Evolutionary conservation across 1,140 invertebrate species (phyloP).

Genomic region (Drosophila rufa): DNA sequence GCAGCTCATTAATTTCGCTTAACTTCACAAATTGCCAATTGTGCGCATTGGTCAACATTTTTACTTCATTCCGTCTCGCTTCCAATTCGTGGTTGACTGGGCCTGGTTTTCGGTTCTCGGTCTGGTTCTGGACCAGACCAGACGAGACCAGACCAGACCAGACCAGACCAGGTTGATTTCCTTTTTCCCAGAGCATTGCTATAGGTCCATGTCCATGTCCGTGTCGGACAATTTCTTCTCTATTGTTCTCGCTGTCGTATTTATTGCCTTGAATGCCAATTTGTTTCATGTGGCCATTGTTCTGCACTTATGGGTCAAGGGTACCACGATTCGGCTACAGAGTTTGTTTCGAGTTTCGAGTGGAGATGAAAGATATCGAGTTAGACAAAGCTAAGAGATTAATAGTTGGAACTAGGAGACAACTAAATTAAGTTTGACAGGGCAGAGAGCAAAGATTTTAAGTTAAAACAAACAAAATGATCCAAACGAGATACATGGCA

Average conservation of each 20-base stretch:
- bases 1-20: slow-evolving; percentile 81
- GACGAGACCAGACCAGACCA: not conserved
- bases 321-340: slow-evolving; percentile 3
- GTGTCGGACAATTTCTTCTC: slow-evolving; percentile 60
- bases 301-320: slow-evolving; percentile 44
- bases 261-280: slow-evolving; percentile 76
- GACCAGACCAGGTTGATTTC: slow-evolving; percentile 27
- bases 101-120: slow-evolving; percentile 19
- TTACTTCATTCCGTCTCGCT: slow-evolving; percentile 47
- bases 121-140: slow-evolving; percentile 9
- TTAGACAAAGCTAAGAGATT: not conserved
- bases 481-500: not conserved
- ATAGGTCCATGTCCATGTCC: slow-evolving; percentile 31
- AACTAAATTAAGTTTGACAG: not conserved
- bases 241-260: slow-evolving; percentile 74
- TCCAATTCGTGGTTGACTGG: slow-evolving; percentile 50
- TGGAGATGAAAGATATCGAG: slow-evolving; percentile 10
- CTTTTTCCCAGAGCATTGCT: slow-evolving; percentile 19
- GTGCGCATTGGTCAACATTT: slow-evolving; percentile 82
- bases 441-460: not conserved
- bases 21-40: slow-evolving; percentile 83
- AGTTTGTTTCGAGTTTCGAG: not conserved
- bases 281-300: slow-evolving; percentile 78
- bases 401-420: not conserved
- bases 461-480: not conserved